Percentiles rank a stretch among this genome's conserved stretches.
These are phyloP conservation scores for Pachliopta kotzebuea DNA, from an alignment of 2,888 invertebrate genomes.

Conservation along the genomic window DNA sequence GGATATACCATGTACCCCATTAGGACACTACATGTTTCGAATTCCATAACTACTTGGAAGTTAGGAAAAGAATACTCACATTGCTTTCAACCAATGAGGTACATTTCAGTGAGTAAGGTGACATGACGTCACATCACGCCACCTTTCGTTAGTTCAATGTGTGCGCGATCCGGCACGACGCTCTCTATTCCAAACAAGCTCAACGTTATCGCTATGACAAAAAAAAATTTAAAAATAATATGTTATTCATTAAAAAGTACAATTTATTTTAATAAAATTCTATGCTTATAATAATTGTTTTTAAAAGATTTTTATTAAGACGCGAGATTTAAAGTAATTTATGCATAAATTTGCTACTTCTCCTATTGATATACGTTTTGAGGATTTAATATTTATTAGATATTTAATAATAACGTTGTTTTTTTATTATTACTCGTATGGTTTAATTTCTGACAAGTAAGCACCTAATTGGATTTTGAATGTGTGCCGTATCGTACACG, in stretches of 20 bases:
- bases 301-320: too few relatives aligned
- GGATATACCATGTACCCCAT: not conserved
- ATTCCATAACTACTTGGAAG: constrained; percentile 24
- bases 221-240: too few relatives aligned
- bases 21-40: constrained; percentile 15
- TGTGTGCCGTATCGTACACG: constrained; percentile 56
- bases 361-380: too few relatives aligned
- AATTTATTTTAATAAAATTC: too few relatives aligned
- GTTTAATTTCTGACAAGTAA: not conserved
- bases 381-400: too few relatives aligned
- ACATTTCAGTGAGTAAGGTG: constrained; percentile 66
- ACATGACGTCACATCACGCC: constrained; percentile 79
- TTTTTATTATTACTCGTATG: too few relatives aligned
- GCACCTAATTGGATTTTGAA: constrained; percentile 25
- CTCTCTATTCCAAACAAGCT: constrained; percentile 30
- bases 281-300: too few relatives aligned
- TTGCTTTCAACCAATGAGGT: constrained; percentile 53
- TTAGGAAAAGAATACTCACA: constrained; percentile 33
- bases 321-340: too few relatives aligned
- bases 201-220: not conserved
- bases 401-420: too few relatives aligned
- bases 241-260: too few relatives aligned
- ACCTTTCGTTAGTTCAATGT: constrained; percentile 73
- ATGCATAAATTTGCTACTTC: too few relatives aligned
- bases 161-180: constrained; percentile 65